Evolutionary conservation across 2,888 invertebrate genomes (phyloP).

Genomic region (Pristionchus arcanus): DNA sequence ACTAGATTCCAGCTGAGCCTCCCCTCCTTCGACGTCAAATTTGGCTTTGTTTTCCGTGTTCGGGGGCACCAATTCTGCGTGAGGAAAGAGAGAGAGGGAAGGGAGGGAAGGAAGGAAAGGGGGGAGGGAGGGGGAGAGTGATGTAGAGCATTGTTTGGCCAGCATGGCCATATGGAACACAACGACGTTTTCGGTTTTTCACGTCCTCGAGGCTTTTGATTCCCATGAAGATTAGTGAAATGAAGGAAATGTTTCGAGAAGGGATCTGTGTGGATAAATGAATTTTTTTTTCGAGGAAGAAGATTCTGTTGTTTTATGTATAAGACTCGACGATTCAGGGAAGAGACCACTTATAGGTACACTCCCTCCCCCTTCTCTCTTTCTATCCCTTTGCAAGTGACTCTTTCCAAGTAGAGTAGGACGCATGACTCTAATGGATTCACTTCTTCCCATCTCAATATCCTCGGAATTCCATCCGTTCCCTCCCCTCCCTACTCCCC

Average conservation of each 20-base stretch:
- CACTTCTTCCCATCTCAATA: neutral
- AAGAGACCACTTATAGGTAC: neutral
- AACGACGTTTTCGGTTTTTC: neutral
- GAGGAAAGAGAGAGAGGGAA: neutral
- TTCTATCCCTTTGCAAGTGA: neutral
- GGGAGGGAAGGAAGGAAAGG: no score
- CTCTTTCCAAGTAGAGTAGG: neutral
- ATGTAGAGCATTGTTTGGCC: constrained; percentile 30
- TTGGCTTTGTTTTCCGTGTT: constrained; percentile 37
- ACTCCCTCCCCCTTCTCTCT: neutral
- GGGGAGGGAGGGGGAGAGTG: neutral
- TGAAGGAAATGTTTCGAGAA: neutral
- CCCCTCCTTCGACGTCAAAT: constrained; percentile 9
- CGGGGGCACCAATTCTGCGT: neutral
- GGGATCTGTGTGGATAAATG: neutral
- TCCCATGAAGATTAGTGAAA: neutral
- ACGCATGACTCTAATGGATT: constrained; percentile 18
- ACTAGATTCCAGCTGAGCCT: neutral
- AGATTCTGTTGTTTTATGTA: neutral
- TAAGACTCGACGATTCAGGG: neutral
- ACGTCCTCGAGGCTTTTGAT: neutral
- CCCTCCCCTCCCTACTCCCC: neutral
- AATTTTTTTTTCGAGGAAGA: neutral
- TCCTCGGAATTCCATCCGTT: neutral
- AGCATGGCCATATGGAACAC: neutral